Evolutionary conservation across 1,140 invertebrate species (phyloP), one percentile per base, ranked within the genome.

Genomic region (Aphelenchoides avenae): DNA sequence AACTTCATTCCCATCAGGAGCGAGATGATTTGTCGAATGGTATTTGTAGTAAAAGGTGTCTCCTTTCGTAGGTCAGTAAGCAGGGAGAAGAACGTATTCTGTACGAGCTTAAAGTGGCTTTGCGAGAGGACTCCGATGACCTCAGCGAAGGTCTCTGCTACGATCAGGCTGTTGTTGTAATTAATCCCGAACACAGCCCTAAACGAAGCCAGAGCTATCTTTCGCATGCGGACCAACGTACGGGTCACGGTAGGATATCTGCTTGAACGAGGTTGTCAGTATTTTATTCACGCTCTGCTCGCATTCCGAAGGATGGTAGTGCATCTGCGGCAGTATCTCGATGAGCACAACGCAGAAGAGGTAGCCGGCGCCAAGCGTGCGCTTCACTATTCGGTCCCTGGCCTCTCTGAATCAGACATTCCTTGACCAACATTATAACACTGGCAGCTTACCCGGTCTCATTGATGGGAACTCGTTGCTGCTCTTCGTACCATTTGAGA

Each of bases 1-100:
- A 97, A 98, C 82, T 98, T 98, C 89, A 99, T 97, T 51, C 94
- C 93, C 91, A 97, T 98, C 9, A 99, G 79, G 29, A 99, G 81
- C 29, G 89, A 92, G 61, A 97, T 97, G 56, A 98, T 95, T 73
- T 88, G 89, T 70, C 96, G 91, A 0, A 89, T 91, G 13, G 87
- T 90, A 68, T 87, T 85, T 0, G 89, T 86, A 20, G 86, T 72
- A 4, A 49, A 89, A 5, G 88, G 86, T 75, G 97, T 91, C 71
- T 88, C 86, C 39, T 81, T 81, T 48, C 88, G 79, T 65, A 93
- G 78, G 79, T 95, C 92, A 80, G 91, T 91, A 27, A 98, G 80
- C 80, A 97, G 91, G 24, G 84, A 84, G 79, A 91, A 88, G 78
- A 98, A 98, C 39, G 88, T 84, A 76, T 92, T 93, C 30, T 77